A percentile compares a stretch with the other conserved stretches of the same genome.
Evolutionary conservation across 2,113 vertebrate genomes (phyloP).

Genomic region (Merops nubicus): DNA sequence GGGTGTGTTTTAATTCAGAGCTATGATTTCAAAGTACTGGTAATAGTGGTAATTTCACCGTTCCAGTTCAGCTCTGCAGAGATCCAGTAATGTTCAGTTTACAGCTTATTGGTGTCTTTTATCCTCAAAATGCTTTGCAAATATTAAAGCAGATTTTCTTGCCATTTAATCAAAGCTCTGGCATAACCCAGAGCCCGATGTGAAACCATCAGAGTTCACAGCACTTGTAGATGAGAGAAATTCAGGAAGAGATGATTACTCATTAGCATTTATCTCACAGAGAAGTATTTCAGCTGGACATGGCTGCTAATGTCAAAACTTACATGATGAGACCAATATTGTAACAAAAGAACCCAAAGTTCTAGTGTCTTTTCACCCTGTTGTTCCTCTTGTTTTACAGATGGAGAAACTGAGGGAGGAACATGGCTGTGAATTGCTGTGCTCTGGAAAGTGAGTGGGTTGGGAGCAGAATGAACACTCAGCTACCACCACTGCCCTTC

Average conservation of each 20-base stretch:
- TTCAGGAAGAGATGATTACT: background rate
- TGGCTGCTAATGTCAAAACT: background rate
- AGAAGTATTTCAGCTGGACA: background rate
- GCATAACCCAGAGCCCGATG: background rate
- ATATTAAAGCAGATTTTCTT: background rate
- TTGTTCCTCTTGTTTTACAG: background rate
- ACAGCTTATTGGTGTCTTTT: background rate
- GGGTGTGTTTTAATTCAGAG: background rate
- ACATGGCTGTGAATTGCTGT: background rate
- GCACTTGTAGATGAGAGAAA: background rate
- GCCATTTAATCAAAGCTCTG: background rate
- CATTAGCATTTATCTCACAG: background rate
- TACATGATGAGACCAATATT: background rate
- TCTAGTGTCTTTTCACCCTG: background rate
- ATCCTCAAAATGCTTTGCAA: background rate
- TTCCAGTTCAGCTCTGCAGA: background rate
- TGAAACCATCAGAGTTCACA: background rate
- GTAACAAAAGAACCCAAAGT: background rate
- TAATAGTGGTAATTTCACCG: background rate
- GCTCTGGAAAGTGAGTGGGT: background rate
- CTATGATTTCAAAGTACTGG: background rate
- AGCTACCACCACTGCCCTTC: background rate
- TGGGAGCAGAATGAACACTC: background rate
- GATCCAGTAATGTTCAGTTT: background rate
- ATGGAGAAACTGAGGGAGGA: background rate